Percentiles rank a stretch among this genome's conserved stretches.
phyloP scores from a whole-genome alignment of 2,797 vertebrate species.

The Geotrypetes seraphini region DNA sequence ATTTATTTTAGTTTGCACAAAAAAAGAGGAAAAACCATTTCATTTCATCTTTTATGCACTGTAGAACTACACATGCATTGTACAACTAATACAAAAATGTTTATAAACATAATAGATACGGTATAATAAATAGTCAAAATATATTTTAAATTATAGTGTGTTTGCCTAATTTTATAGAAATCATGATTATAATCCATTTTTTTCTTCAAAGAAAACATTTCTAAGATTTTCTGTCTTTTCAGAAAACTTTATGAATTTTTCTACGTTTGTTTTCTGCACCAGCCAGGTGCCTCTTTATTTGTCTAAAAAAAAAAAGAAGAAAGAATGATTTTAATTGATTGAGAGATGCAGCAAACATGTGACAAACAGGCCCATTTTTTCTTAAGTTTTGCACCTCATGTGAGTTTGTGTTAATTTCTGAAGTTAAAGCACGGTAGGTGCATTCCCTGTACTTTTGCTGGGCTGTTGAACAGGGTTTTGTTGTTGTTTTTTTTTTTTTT shows the following conservation, averaged over 20 bases:
- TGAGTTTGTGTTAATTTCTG: too few species aligned
- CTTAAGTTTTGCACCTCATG: too few species aligned
- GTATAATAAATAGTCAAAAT: too few species aligned
- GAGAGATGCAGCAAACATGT: constrained; percentile 6
- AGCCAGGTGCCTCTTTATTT: constrained; percentile 52
- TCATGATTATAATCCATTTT: constrained; percentile 23
- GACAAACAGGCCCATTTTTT: background rate
- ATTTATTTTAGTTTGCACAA: too few species aligned
- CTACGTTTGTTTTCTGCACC: constrained; percentile 53
- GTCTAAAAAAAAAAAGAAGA: constrained; percentile 53
- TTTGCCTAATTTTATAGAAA: constrained; percentile 7
- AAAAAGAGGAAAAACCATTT: too few species aligned
- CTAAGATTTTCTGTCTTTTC: constrained; percentile 1
- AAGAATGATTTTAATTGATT: constrained; percentile 3
- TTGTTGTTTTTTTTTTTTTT: too few species aligned
- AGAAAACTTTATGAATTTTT: constrained; percentile 24
- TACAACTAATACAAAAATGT: constrained; percentile 9
- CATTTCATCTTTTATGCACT: too few species aligned
- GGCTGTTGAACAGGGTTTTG: too few species aligned
- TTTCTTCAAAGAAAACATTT: constrained; percentile 8
- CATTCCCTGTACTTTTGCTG: too few species aligned
- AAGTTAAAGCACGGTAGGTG: too few species aligned
- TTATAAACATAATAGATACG: too few species aligned
- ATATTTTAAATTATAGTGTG: constrained; percentile 17
- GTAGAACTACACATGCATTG: constrained; percentile 11